A percentile compares a stretch with the other conserved stretches of the same genome.
Conservation (phyloP, 2,888 invertebrate species). For the Byasa hedistus region DNA sequence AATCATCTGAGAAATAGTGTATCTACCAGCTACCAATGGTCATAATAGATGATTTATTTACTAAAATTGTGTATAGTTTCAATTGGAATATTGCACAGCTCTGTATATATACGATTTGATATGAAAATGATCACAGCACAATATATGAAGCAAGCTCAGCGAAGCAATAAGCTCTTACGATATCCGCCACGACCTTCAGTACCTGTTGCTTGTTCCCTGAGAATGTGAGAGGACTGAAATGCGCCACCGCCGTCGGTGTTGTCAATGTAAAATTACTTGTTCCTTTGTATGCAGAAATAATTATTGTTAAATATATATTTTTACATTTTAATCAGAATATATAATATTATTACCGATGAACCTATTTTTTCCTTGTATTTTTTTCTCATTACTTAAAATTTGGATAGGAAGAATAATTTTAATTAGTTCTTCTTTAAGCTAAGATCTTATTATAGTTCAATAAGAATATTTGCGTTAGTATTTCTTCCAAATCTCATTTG, state of each 20-base stretch:
- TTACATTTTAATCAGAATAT: neutral
- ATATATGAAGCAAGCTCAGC: neutral
- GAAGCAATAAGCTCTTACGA: constrained; percentile 41
- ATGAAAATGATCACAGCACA: neutral
- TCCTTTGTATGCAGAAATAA: neutral
- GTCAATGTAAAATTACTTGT: constrained; percentile 37
- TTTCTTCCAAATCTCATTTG: too few species aligned
- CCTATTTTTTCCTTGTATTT: too few species aligned
- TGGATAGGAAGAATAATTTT: too few species aligned
- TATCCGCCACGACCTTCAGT: constrained; percentile 59
- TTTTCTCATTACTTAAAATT: too few species aligned
- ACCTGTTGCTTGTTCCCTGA: constrained; percentile 72
- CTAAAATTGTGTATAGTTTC: neutral
- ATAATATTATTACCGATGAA: too few species aligned
- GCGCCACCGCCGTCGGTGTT: constrained; percentile 63
- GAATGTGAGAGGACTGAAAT: constrained; percentile 65
- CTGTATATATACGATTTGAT: neutral
- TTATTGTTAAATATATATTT: neutral
- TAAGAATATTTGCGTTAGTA: too few species aligned
- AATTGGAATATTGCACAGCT: neutral
- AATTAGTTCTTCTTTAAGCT: too few species aligned
- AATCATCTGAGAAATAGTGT: too few species aligned
- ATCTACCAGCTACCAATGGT: neutral
- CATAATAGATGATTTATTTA: neutral
- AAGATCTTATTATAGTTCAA: too few species aligned